Evolutionary conservation across 2,797 vertebrate genomes (phyloP).

Genomic region (Sylvia borin): DNA sequence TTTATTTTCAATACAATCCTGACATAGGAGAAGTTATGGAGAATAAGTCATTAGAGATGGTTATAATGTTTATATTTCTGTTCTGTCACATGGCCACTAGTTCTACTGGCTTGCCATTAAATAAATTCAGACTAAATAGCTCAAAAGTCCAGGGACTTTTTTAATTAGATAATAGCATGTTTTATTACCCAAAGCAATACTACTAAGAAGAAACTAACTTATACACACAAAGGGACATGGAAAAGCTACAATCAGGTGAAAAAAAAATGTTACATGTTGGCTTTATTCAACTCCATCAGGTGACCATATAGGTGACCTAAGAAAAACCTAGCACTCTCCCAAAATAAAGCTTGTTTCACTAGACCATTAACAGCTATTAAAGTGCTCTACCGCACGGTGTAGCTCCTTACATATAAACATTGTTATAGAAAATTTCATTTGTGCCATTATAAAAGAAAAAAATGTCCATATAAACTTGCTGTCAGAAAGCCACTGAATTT

Average conservation of each 20-base stretch:
- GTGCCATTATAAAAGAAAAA: neutral
- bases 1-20: conserved; percentile 96
- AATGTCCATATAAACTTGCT: neutral
- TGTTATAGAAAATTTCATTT: neutral
- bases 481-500: neutral
- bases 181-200: neutral
- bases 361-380: neutral
- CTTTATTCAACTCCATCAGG: neutral
- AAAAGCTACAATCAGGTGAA: neutral
- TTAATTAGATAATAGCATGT: neutral
- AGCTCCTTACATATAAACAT: neutral
- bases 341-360: neutral
- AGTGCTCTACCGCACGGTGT: neutral
- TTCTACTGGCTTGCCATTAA: neutral
- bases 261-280: neutral
- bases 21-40: conserved; percentile 32
- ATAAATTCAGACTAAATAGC: neutral
- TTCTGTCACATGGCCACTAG: neutral
- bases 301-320: neutral
- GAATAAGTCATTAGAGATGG: conserved; percentile 24
- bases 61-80: neutral
- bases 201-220: neutral
- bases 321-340: neutral
- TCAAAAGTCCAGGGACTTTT: neutral
- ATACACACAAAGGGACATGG: neutral